Base-by-base conservation (phyloP, 2,113 vertebrate genomes). In the Colinus virginianus region DNA sequence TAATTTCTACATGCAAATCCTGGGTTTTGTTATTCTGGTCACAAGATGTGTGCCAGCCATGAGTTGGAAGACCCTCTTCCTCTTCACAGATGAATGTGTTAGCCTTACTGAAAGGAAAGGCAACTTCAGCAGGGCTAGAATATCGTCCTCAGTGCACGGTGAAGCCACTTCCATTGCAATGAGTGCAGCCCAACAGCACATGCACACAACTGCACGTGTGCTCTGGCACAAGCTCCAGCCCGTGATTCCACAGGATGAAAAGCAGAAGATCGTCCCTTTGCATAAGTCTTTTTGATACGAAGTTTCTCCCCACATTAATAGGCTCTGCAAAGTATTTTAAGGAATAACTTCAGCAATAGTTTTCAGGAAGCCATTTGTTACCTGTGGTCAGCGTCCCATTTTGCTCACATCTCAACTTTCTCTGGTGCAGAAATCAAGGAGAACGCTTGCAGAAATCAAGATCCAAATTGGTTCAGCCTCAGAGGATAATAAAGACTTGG, bases 401-500 rank as follows among this genome's bases (percentile, higher is more conserved):
- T 61, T 21, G 21, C 90, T 95, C 94, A 55, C 79, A 78, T 61
- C 94, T 96, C 93, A 62, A 48, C 79, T 94, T 93, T 95, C 94
- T 93, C 94, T 93, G 89, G 93, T 92, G 87, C 68, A 78, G 68
- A 93, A 95, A 97, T 95, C 88, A 94, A 94, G 91, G 91, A 81
- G 91, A 96, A 80, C 59, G 70, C 63, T 96, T 7, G 9, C 34
- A 43, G 71, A 94, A 96, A 95, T 95, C 88, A 92, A 91, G 95
- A 80, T 58, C 93, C 94, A 95, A 96, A 96, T 95, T 93, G 93
- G 94, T 96, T 95, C 93, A 91, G 78, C 87, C 88, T 95, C 91
- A 93, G 62, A 92, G 91, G 94, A 97, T 95, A 95, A 96, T 88
- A 95, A 96, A 81, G 95, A 82, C 90, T 95, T 88, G 71, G 95